Evolutionary conservation across 2,888 invertebrate species (phyloP), one percentile per base, ranked within the genome.

Genomic region (Hypomecis atomaria): DNA sequence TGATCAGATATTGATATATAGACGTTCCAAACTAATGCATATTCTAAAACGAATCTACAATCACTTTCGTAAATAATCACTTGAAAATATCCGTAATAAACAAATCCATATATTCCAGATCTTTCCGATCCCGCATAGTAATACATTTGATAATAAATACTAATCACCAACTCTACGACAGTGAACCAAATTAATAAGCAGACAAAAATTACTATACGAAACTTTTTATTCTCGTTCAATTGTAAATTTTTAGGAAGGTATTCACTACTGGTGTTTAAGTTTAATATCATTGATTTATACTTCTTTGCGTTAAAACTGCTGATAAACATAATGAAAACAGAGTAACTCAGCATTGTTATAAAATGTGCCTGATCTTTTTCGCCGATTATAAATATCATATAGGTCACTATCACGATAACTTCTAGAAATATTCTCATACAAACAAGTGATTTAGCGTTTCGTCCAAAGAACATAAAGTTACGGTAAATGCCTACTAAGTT

Each of bases 401-500:
- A 36, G 40, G 8, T 42, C 4, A 40, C 9, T 13, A 40, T 40
- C 0, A 47, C 10, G 7, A 34, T 6, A n/a, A 45, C 36, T 34
- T 53, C 59, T 9, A 60, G 0, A 40, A 13, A 9, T 33, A 40
- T 13, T 3, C 53, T 40, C 10, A 45, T 13, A 45, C 38, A 44
- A 8, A 23, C 44, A 10, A 59, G 23, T 7, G 13, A 7, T 23
- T 49, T 23, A 34, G n/a, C 9, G 10, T 0, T 47, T 53, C 33
- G 53, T 1, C 34, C 6, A n/a, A 60, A 40, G 36, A 47, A 60
- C 34, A 10, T 38, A 7, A 9, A 60, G 40, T 53, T 60, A n/a
- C 59, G 59, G 6, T 53, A 60, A 4, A 60, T 4, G 11, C 59
- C 59, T 10, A 53, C 11, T 6, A 53, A 13, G 9, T 60, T 60